Evolutionary conservation across 92 coral and sea anemone genomes (phyloP), one percentile per base, ranked within the genome.

Genomic region (Meandrina meandrites): DNA sequence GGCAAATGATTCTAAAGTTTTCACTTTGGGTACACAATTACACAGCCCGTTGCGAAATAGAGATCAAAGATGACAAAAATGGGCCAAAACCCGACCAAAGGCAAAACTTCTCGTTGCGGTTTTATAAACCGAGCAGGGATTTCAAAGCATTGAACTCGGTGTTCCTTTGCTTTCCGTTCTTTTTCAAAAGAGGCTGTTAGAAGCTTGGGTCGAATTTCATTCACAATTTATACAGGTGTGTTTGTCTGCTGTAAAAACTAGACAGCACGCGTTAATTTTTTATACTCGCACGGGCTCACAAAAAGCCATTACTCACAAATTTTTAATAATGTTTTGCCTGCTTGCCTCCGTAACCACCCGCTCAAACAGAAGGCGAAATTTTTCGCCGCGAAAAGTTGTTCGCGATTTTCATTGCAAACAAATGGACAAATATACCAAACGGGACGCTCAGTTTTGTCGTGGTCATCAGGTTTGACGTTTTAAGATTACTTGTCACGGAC

Each of bases 181-280:
- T 84, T 62, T 60, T 76, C 80, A 9, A 73, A 40, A 75, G 74
- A 74, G 45, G 83, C 80, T 83, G 81, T 86, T 88, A 87, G 91
- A 85, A 84, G 53, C 85, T 66, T 72, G 94, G 82, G 89, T 88
- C 90, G 88, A 87, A 81, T 90, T 87, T 93, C 98, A 95, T 95
- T 89, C 96, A 93, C 90, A 89, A 95, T 91, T 91, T 93, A 95
- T 93, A 95, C 96, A 90, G 90, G 90, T 87, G 96, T 93, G 92
- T 95, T 91, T 95, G 94, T 83, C 96, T 93, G 94, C 92, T 96
- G 56, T 74, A 95, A 94, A 95, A 91, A 91, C 96, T 94, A 95
- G 98, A 95, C 97, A 90, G 92, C 91, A 80, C 86, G 90, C 99
- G 99, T 97, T 97, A 97, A 97, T 97, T 95, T 97, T 97, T 97